Evolutionary conservation across 1,140 invertebrate genomes (phyloP).

Genomic region (Telenomus remus): DNA sequence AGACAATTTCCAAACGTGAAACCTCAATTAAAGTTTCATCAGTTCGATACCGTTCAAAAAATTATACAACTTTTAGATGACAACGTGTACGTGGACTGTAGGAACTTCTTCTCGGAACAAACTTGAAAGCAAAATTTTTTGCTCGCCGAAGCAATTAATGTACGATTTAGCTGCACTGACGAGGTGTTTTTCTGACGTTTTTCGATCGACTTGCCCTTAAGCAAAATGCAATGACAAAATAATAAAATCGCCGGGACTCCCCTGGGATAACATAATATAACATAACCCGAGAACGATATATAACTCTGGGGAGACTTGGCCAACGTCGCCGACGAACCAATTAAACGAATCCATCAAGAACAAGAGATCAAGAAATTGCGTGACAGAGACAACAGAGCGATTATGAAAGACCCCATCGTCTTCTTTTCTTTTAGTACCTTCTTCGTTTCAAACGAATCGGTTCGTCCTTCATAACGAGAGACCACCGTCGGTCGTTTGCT

Average conservation of each 20-base stretch:
- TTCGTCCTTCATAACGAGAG: constrained; percentile 33
- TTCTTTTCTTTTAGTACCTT: constrained; percentile 10
- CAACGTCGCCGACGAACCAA: constrained; percentile 46
- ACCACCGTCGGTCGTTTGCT: constrained; percentile 58
- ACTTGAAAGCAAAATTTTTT: constrained; percentile 24
- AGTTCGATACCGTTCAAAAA: constrained; percentile 15
- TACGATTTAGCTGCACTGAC: constrained; percentile 48
- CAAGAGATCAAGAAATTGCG: background rate
- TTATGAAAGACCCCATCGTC: constrained; percentile 44
- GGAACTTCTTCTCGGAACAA: constrained; percentile 25
- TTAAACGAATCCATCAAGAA: constrained; percentile 44
- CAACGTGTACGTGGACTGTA: background rate
- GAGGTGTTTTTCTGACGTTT: constrained; percentile 35
- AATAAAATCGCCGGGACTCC: constrained; percentile 46
- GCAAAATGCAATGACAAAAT: constrained; percentile 56
- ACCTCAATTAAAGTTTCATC: constrained; percentile 22
- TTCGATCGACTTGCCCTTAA: constrained; percentile 41
- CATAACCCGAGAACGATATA: constrained; percentile 13
- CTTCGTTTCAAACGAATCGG: constrained; percentile 45
- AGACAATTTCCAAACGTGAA: constrained; percentile 9
- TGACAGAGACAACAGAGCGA: constrained; percentile 20
- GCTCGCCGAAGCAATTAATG: constrained; percentile 37
- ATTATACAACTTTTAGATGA: constrained; percentile 28
- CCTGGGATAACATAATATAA: constrained; percentile 35
- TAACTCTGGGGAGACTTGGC: constrained; percentile 2